A percentile compares a stretch with the other conserved stretches of the same genome.
These are phyloP conservation scores for Coleophora deauratella DNA, from an alignment of 2,888 invertebrate species.

Conservation along the genomic window DNA sequence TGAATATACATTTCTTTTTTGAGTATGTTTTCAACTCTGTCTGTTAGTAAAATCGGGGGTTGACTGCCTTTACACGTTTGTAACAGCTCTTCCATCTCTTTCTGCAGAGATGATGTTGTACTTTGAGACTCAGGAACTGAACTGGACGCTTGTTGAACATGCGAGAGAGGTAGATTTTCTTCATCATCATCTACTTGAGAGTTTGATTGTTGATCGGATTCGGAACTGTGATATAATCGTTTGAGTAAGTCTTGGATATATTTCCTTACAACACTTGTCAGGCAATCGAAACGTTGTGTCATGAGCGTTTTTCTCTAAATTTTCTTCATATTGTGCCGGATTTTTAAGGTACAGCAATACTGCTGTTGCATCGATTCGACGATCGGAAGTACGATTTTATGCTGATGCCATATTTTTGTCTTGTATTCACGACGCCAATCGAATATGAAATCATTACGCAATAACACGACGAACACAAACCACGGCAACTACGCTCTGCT, in stretches of 20 bases:
- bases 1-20: not conserved
- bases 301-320: conserved; percentile 10
- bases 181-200: not conserved
- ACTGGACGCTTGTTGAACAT: not conserved
- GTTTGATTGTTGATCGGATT: conserved; percentile 1
- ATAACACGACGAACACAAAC: too few species aligned
- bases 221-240: conserved; percentile 7
- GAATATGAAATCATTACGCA: too few species aligned
- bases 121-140: conserved; percentile 1
- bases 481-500: too few species aligned
- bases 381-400: conserved; percentile 13
- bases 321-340: conserved; percentile 7
- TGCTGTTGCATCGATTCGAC: conserved; percentile 12
- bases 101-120: conserved; percentile 2
- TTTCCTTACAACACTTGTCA: conserved; percentile 4
- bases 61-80: too few species aligned
- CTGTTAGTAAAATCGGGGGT: not conserved
- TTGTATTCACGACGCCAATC: too few species aligned
- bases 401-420: too few species aligned
- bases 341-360: conserved; percentile 10
- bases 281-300: conserved; percentile 8
- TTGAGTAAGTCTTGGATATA: conserved; percentile 10
- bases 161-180: not conserved
- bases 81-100: not conserved
- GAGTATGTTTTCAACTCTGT: too few species aligned